Evolutionary conservation across 2,888 invertebrate species (phyloP).

Genomic region (Hirtodrosophila alboralis): DNA sequence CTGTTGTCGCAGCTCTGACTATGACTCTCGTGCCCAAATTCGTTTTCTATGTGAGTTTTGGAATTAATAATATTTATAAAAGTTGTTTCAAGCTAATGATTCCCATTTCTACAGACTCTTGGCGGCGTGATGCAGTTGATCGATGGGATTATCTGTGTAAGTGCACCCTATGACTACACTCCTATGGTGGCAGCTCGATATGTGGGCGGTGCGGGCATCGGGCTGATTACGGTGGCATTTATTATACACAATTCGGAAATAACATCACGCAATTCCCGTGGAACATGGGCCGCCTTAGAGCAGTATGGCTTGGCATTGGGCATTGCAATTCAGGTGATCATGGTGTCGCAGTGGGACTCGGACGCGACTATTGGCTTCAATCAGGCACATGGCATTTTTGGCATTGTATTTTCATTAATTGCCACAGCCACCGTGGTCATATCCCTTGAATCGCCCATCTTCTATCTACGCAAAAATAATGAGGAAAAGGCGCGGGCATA

Average conservation of each 20-base stretch:
- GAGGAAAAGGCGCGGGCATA: conserved; percentile 61
- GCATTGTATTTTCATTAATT: conserved; percentile 50
- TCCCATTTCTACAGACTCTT: conserved; percentile 18
- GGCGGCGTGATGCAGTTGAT: conserved; percentile 59
- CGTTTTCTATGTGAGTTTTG: conserved; percentile 53
- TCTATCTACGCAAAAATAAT: conserved; percentile 58
- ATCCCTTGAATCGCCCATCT: conserved; percentile 74
- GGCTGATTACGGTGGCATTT: conserved; percentile 64
- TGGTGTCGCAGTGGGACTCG: conserved; percentile 38
- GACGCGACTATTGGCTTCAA: conserved; percentile 30
- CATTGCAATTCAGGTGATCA: conserved; percentile 69
- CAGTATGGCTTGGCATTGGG: conserved; percentile 66
- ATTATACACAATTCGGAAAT: conserved; percentile 74
- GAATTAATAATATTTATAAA: neutral
- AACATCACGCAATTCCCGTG: conserved; percentile 43
- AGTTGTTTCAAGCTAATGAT: no score
- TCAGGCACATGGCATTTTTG: conserved; percentile 70
- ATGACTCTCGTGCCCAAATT: conserved; percentile 51
- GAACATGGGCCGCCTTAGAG: conserved; percentile 61
- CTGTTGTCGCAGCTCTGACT: conserved; percentile 50
- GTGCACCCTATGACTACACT: conserved; percentile 47
- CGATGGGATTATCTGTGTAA: conserved; percentile 68
- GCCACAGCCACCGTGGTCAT: conserved; percentile 32
- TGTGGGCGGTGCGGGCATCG: conserved; percentile 74
- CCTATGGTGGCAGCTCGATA: conserved; percentile 72